Evolutionary conservation across 2,113 vertebrate genomes (phyloP).

Genomic region (Bos indicus): DNA sequence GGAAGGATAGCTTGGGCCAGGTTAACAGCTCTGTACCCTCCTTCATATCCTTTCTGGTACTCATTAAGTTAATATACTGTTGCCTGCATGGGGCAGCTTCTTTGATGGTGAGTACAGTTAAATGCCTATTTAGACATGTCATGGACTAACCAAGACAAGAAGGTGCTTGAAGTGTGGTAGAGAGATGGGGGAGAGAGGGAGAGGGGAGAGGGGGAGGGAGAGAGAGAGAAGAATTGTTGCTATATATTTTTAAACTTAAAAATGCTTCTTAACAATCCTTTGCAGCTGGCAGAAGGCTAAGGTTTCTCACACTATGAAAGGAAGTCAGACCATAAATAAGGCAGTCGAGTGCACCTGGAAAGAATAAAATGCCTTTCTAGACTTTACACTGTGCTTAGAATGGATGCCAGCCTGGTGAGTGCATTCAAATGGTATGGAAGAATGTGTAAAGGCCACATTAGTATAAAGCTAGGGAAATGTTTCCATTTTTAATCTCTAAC

Average conservation of each 20-base stretch:
- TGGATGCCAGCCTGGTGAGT: conserved; percentile 51
- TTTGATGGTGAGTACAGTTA: conserved; percentile 62
- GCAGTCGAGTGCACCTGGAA: conserved; percentile 81
- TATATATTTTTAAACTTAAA: conserved; percentile 72
- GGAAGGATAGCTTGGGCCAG: conserved; percentile 43
- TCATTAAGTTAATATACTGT: conserved; percentile 62
- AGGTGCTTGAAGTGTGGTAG: conserved; percentile 59
- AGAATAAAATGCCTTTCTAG: conserved; percentile 78
- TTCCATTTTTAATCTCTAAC: conserved; percentile 49
- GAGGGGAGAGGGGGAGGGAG: neutral
- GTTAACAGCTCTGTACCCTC: conserved; percentile 43
- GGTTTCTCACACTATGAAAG: conserved; percentile 77
- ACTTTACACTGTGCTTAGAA: conserved; percentile 64
- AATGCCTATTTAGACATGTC: conserved; percentile 65
- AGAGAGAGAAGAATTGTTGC: conserved; percentile 22
- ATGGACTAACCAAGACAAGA: conserved; percentile 63
- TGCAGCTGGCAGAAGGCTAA: conserved; percentile 82
- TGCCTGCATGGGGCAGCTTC: conserved; percentile 45
- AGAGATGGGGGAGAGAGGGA: neutral
- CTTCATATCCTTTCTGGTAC: conserved; percentile 60
- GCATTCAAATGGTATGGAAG: neutral
- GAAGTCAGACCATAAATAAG: conserved; percentile 83
- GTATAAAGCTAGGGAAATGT: conserved; percentile 1
- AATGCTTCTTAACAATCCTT: conserved; percentile 76
- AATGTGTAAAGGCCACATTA: conserved; percentile 53